These are phyloP conservation scores for Cladopsammia gracilis DNA, from an alignment of 64 coral and sea anemone species.

Conservation along the genomic window DNA sequence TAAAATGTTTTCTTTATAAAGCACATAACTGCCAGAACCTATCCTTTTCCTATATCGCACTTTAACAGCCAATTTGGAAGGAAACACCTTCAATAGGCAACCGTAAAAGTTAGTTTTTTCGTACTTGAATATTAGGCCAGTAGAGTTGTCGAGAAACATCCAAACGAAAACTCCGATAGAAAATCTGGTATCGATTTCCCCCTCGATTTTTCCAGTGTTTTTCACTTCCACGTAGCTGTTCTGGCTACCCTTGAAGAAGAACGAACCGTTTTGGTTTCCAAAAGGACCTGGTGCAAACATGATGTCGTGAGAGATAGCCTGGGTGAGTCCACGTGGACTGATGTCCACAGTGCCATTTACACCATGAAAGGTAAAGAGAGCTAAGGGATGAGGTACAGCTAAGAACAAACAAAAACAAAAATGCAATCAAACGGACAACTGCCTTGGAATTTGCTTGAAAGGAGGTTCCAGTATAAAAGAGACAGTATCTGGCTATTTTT, in stretches of 20 bases:
- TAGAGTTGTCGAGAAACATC: neutral
- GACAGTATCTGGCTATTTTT: too few relatives aligned
- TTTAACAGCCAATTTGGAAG: neutral
- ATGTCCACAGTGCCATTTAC: neutral
- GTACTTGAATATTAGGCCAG: conserved; percentile 21
- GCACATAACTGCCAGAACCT: neutral
- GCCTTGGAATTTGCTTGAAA: too few relatives aligned
- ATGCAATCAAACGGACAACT: neutral
- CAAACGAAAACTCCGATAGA: conserved; percentile 16
- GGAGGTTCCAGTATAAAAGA: too few relatives aligned
- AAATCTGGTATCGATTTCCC: neutral
- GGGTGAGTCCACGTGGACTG: neutral
- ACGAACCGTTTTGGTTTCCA: conserved; percentile 10
- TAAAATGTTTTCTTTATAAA: neutral
- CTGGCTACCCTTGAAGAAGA: neutral
- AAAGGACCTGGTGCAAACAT: neutral
- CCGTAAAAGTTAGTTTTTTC: neutral
- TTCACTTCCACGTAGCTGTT: conserved; percentile 3
- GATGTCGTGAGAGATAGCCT: neutral
- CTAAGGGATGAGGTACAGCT: conserved; percentile 18
- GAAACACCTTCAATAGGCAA: neutral
- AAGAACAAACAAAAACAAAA: neutral
- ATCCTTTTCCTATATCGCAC: neutral
- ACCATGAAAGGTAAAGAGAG: neutral
- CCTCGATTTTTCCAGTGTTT: conserved; percentile 18